Evolutionary conservation across 2,888 invertebrate genomes (phyloP), one percentile per base, ranked within the genome.

Genomic region (Euclidia mi): DNA sequence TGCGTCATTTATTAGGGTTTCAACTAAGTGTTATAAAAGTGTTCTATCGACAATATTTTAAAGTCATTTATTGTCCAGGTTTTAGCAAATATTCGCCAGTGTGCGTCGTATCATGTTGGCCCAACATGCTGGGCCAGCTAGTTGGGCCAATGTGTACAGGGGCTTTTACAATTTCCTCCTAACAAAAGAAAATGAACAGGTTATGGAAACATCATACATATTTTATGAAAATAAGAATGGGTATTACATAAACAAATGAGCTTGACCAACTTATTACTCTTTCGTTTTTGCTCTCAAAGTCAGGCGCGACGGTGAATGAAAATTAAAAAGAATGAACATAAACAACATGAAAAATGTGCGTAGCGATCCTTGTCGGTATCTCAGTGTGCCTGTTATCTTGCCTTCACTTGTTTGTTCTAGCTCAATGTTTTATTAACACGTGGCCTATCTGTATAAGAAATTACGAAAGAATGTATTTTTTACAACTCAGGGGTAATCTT

Each of bases 351-450:
- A 57, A 67, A 73, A 60, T 72, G 46, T 49, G 52, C 45, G 57
- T 42, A 52, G 49, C 50, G 47, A 52, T 56, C 46, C 43, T 45
- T 50, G 58, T 31, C 61, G 49, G 75, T 81, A 79, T 80, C 78
- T 75, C 66, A 65, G 73, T 71, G 57, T 65, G 55, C 52, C 62
- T 66, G 77, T 82, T 89, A 89, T 89, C 88, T 87, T 57, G 47
- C 75, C 75, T 79, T 79, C 78, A 65, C 41, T 58, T 89, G 87
- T 90, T 89, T 88, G 78, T 83, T 57, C 66, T 79, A 77, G 78
- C 86, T 83, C 76, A 76, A 68, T 81, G 78, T 82, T 87, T 84
- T 88, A 84, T 80, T 83, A 85, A 82, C 83, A 79, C 76, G 67
- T 57, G 70, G 78, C 73, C 69, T 79, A 79, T 81, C 76, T 78